Conservation (phyloP, 2,113 vertebrate species). For the Menura novaehollandiae region DNA sequence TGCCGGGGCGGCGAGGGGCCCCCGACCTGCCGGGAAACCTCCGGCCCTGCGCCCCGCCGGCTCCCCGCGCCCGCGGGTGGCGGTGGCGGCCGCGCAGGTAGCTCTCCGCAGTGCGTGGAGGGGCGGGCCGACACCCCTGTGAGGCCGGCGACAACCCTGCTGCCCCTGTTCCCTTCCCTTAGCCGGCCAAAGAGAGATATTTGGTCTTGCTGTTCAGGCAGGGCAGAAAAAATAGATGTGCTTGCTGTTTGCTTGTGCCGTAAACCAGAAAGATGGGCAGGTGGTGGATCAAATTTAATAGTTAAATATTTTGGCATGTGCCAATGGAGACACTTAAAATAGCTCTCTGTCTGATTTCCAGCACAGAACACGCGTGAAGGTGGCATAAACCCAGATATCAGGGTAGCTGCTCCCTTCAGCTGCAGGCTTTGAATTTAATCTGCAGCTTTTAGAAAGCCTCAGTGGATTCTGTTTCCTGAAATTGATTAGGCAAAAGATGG, state of each 20-base stretch:
- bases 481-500: neutral
- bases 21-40: no score
- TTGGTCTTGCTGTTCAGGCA: neutral
- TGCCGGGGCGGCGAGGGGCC: neutral
- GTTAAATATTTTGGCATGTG: slow-evolving; percentile 20
- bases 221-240: neutral
- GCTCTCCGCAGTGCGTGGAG: neutral
- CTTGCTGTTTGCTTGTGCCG: neutral
- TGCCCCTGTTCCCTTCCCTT: neutral
- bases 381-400: neutral
- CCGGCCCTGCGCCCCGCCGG: neutral
- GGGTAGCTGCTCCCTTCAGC: neutral
- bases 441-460: neutral
- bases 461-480: neutral
- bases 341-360: neutral
- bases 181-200: neutral
- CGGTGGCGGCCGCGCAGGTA: neutral
- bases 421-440: neutral
- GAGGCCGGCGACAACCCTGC: neutral
- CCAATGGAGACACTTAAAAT: slow-evolving; percentile 23
- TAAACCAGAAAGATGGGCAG: neutral
- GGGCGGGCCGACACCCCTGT: neutral
- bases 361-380: neutral
- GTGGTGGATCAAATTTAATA: slow-evolving; percentile 1
- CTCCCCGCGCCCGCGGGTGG: neutral